phyloP scores from a whole-genome alignment of 2,888 invertebrate species.

The Anorthoa munda region DNA sequence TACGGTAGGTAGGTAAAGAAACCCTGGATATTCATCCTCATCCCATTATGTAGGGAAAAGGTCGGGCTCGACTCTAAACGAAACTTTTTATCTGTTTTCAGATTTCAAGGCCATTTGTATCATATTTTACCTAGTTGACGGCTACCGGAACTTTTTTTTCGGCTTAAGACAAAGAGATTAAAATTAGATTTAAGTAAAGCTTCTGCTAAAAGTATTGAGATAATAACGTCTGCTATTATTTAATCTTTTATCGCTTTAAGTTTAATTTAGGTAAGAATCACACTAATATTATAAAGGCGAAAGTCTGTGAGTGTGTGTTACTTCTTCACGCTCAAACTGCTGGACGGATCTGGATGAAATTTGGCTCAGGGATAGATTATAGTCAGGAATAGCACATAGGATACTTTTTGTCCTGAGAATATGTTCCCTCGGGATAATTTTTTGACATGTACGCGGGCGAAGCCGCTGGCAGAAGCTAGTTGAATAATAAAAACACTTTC shows the following conservation, averaged over 20 bases:
- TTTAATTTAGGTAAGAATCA: background rate
- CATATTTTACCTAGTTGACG: conserved; percentile 63
- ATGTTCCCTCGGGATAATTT: no score
- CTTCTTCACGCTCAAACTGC: no score
- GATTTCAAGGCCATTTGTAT: conserved; percentile 69
- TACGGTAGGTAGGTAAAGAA: conserved; percentile 60
- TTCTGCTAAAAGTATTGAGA: conserved; percentile 7
- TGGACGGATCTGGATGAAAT: no score
- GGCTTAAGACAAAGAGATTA: conserved; percentile 55
- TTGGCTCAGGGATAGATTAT: no score
- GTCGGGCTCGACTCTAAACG: conserved; percentile 65
- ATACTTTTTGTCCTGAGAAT: no score
- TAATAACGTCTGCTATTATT: conserved; percentile 19
- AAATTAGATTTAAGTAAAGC: conserved; percentile 31
- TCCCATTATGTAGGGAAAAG: conserved; percentile 71
- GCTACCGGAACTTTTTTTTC: conserved; percentile 44
- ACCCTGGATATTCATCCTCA: conserved; percentile 63
- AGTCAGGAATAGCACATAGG: no score
- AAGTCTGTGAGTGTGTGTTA: no score
- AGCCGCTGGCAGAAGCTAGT: no score
- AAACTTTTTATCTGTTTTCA: conserved; percentile 69
- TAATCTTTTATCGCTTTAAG: conserved; percentile 10
- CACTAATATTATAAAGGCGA: no score
- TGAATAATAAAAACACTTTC: conserved; percentile 5
- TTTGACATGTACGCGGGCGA: no score